A percentile compares a stretch with the other conserved stretches of the same genome.
phyloP scores from a whole-genome alignment of 2,797 vertebrate species.

The Acanthurus tractus region DNA sequence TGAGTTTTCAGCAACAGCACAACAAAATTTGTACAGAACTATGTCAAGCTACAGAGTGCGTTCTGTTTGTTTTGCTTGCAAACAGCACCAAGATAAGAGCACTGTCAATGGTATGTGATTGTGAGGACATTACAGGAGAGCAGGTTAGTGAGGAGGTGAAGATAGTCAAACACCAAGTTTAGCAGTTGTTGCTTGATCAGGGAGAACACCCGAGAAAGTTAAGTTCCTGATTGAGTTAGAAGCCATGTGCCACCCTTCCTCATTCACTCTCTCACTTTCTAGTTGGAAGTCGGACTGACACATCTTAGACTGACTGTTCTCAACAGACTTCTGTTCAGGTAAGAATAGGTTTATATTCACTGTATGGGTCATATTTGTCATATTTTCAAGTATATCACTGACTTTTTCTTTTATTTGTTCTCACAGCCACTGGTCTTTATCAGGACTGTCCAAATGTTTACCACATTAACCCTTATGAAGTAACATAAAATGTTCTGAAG shows the following conservation, averaged over 20 bases:
- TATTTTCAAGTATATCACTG: neutral
- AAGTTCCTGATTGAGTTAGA: slow-evolving; percentile 72
- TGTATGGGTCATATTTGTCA: neutral
- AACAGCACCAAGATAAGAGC: neutral
- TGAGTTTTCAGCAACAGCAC: neutral
- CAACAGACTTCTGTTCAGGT: slow-evolving; percentile 52
- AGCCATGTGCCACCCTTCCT: slow-evolving; percentile 52
- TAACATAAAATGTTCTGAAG: neutral
- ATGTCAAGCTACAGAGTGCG: neutral
- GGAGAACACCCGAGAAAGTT: neutral
- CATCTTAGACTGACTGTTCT: neutral
- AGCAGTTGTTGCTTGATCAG: slow-evolving; percentile 13
- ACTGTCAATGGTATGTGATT: neutral
- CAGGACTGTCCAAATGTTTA: neutral
- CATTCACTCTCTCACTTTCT: slow-evolving; percentile 40
- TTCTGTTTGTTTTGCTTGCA: neutral
- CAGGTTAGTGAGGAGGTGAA: neutral
- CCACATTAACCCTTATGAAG: neutral
- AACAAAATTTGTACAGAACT: neutral
- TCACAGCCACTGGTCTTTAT: neutral
- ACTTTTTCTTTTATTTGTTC: neutral
- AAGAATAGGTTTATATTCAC: slow-evolving; percentile 3
- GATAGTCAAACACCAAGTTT: neutral
- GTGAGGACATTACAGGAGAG: neutral
- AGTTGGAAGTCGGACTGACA: slow-evolving; percentile 10